Conservation (phyloP, 1,140 invertebrate genomes). For the Drosophila ficusphila region DNA sequence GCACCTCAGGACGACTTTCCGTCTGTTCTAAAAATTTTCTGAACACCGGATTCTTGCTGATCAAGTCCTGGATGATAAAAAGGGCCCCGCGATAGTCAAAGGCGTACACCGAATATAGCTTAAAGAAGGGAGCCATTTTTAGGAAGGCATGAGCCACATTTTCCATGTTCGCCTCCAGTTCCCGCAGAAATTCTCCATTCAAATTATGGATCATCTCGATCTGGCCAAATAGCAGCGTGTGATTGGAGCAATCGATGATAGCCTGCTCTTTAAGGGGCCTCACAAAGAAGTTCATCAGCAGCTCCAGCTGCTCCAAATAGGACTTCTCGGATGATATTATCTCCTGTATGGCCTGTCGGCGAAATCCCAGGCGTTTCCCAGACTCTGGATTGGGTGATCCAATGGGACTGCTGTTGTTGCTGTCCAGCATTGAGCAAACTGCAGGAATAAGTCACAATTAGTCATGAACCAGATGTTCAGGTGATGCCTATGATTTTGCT, state of each 20-base stretch:
- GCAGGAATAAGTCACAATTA: neutral
- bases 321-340: constrained; percentile 89
- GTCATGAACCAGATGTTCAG: neutral
- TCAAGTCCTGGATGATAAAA: constrained; percentile 86
- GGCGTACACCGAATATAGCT: constrained; percentile 91
- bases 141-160: constrained; percentile 89
- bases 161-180: constrained; percentile 86
- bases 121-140: constrained; percentile 90
- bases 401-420: constrained; percentile 69
- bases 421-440: constrained; percentile 67
- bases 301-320: constrained; percentile 89
- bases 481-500: constrained; percentile 18
- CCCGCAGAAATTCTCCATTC: constrained; percentile 88
- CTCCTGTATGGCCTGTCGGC: constrained; percentile 87
- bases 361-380: constrained; percentile 84
- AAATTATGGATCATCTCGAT: constrained; percentile 90
- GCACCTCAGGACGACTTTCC: constrained; percentile 89
- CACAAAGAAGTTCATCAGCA: constrained; percentile 89
- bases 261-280: constrained; percentile 87
- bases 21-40: constrained; percentile 87
- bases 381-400: constrained; percentile 80
- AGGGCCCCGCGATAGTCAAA: constrained; percentile 89
- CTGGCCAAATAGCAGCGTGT: constrained; percentile 88
- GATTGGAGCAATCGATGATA: constrained; percentile 86
- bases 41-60: constrained; percentile 86